phyloP scores from a whole-genome alignment of 2,797 vertebrate species.

The Leucoraja ocellata region DNA sequence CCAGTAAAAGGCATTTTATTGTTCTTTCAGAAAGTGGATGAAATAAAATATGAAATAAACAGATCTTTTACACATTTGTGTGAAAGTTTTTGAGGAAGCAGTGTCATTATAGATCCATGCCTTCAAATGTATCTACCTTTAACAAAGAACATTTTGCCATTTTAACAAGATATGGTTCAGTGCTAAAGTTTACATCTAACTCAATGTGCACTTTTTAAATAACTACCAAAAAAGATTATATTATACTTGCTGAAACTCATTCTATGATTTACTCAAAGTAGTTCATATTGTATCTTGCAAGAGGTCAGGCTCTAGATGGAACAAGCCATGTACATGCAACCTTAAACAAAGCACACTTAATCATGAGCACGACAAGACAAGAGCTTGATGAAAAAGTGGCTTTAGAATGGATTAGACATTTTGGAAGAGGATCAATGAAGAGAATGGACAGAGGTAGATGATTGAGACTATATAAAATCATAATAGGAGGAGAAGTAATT shows the following conservation, averaged over 20 bases:
- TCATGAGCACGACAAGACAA: no score
- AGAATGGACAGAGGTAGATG: no score
- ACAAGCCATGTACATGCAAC: no score
- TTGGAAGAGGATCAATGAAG: no score
- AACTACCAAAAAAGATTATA: neutral
- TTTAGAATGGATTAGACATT: no score
- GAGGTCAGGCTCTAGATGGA: no score
- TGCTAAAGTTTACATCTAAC: neutral
- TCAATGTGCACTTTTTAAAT: neutral
- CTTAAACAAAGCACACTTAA: no score
- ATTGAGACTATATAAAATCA: no score
- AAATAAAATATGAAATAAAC: neutral
- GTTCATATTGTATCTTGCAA: no score
- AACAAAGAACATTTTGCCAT: neutral
- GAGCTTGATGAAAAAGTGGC: no score
- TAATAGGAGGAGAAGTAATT: no score
- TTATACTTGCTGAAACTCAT: neutral
- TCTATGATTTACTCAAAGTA: neutral
- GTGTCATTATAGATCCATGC: neutral
- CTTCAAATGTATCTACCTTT: neutral
- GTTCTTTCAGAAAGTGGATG: neutral
- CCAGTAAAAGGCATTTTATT: neutral
- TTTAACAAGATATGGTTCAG: neutral
- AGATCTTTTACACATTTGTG: neutral
- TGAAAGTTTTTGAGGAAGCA: neutral